Evolutionary conservation across 2,888 invertebrate species (phyloP), one percentile per base, ranked within the genome.

Genomic region (Pseudococcus longispinus): DNA sequence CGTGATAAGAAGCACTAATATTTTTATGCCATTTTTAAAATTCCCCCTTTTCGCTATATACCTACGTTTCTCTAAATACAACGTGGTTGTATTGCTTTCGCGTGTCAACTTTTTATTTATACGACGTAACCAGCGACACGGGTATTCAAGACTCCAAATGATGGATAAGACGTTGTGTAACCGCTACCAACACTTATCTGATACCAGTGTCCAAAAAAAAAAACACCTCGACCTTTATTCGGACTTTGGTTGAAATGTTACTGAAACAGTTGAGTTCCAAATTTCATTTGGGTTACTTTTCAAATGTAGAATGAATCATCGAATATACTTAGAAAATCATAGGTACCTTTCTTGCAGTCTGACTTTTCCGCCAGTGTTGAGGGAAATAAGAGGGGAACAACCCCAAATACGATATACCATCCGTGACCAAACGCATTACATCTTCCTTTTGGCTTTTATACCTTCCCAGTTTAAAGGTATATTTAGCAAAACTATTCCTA

Each of bases 1-100:
- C 77, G 77, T 80, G 77, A 80, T 80, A 80, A 80, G 29, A 80
- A 80, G 77, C 77, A 80, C 77, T 80, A 80, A 80, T 80, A 80
- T 42, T 80, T 80, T 80, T 80, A 80, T 80, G 77, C 77, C 77
- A 80, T 80, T 80, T 80, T 80, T 29, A 80, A 80, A 80, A 80
- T 80, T 42, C 77, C 42, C 77, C 77, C 77, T 80, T n/a, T 80
- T 60, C 23, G 60, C 60, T 4, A 18, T 20, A 15, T 60, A 60
- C 60, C 60, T 23, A 23, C 74, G 70, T 74, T 74, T 74, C 74
- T 74, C 18, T 80, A 80, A 80, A 80, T 80, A 80, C 77, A 80
- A 80, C 37, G 42, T 20, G 37, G 77, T 13, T 80, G 77, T 80
- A 80, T 80, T 42, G 77, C 77, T 42, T 80, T 80, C 77, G 77